Evolutionary conservation across 64 coral and sea anemone species (phyloP), one percentile per base, ranked within the genome.

Genomic region (Acropora yongei): DNA sequence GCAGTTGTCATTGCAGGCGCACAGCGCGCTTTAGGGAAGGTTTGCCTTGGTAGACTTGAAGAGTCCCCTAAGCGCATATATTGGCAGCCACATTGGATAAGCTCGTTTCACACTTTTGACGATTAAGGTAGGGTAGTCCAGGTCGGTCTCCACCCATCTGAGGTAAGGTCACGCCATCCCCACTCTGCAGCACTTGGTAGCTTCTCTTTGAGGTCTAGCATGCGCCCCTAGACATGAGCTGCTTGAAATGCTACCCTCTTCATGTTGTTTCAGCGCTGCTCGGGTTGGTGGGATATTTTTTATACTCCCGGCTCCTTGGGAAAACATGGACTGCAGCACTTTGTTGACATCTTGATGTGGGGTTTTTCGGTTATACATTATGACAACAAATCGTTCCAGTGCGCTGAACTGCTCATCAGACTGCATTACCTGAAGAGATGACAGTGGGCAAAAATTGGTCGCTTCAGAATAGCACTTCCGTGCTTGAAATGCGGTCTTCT

Each of bases 301-400:
- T 5, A 91, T 91, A 78, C 65, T 77, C 39, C 51, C 84, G 20
- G 68, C 84, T 1, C 89, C 89, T 76, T 91, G 79, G 3, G 68
- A 66, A 91, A 91, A 91, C n/a, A 84, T 91, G 49, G 14, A 39
- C 65, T 91, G 75, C 47, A 42, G 89, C 72, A 80, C 47, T 6
- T 60, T 74, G 69, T 75, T 75, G 40, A 83, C 89, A 91, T 83
- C 67, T 42, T 84, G 53, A 84, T 91, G 89, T 20, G 68, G 66
- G 49, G 66, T 84, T 83, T 79, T 91, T 82, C 69, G 75, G 47
- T 19, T 83, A 76, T 91, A 91, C 89, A 91, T 91, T 69, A 91
- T 7, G 55, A 91, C 51, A 4, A 83, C 66, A 17, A 83, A 91
- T 7, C 78, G 79, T 57, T 91, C 63, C 78, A 91, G 63, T 44